A percentile compares a stretch with the other conserved stretches of the same genome.
These are phyloP conservation scores for Dinomys branickii DNA, from an alignment of 2,113 vertebrate genomes.

Conservation along the genomic window DNA sequence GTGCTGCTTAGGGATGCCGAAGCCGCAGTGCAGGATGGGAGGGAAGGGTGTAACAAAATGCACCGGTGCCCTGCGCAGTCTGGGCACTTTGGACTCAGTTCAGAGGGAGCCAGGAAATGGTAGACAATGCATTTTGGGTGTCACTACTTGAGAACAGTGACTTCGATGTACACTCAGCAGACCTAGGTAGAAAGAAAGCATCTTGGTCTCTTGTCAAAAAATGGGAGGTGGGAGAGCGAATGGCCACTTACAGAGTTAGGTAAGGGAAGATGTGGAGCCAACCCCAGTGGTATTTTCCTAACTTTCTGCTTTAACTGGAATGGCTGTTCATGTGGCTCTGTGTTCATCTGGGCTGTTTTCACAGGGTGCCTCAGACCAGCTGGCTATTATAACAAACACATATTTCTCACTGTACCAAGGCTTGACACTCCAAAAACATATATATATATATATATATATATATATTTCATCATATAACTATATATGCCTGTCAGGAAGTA, in stretches of 20 bases:
- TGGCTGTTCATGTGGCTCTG: not conserved
- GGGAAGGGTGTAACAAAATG: too few species aligned
- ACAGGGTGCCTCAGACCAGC: not conserved
- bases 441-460: not conserved
- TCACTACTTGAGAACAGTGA: not conserved
- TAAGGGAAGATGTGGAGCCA: too few species aligned
- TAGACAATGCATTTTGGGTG: not conserved
- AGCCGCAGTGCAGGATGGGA: not conserved
- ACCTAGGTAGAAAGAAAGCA: not conserved
- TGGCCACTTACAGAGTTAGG: too few species aligned
- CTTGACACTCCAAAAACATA: not conserved
- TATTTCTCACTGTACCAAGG: not conserved
- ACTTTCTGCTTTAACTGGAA: not conserved
- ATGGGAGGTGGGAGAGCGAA: not conserved
- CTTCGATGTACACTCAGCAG: not conserved
- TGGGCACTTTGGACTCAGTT: not conserved
- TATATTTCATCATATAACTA: not conserved
- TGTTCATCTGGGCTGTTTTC: not conserved
- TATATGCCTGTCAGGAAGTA: not conserved
- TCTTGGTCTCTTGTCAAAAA: not conserved
- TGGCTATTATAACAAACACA: not conserved
- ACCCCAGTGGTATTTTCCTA: rapidly evolving
- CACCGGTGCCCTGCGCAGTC: too few species aligned
- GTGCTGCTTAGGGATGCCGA: not conserved
- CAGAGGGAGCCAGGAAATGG: not conserved